Percentiles rank a stretch among this genome's conserved stretches.
Conservation (phyloP, 2,888 invertebrate species). For the Drosophila pseudotalamancana region DNA sequence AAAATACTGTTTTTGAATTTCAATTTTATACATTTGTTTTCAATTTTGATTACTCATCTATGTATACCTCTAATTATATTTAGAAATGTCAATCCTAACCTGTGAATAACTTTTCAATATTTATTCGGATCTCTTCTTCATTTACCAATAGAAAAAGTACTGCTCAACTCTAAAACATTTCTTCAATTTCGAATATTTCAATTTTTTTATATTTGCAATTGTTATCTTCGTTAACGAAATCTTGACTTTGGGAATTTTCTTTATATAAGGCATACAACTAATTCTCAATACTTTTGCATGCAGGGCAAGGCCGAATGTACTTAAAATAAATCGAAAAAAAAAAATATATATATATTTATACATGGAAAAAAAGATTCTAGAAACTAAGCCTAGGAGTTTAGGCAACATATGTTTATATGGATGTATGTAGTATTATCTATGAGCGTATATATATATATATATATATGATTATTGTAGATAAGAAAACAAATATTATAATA, state of each 20-base stretch:
- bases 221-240: constrained; percentile 1
- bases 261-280: neutral
- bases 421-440: constrained; percentile 31
- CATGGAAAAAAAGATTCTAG: neutral
- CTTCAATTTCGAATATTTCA: neutral
- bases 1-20: neutral
- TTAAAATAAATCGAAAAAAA: constrained; percentile 23
- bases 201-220: neutral
- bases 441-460: constrained; percentile 5
- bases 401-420: constrained; percentile 11
- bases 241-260: neutral
- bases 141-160: no score
- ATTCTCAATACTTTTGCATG: constrained; percentile 14
- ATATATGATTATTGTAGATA: constrained; percentile 10
- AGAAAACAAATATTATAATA: constrained; percentile 22
- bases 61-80: no score
- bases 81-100: no score
- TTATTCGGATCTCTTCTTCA: no score
- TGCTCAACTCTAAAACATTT: neutral
- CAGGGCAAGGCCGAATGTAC: constrained; percentile 26
- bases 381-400: neutral
- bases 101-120: no score
- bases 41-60: no score
- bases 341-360: neutral
- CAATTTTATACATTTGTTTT: neutral